Conservation (phyloP, 2,113 vertebrate genomes). For the Aleadryas rufinucha region DNA sequence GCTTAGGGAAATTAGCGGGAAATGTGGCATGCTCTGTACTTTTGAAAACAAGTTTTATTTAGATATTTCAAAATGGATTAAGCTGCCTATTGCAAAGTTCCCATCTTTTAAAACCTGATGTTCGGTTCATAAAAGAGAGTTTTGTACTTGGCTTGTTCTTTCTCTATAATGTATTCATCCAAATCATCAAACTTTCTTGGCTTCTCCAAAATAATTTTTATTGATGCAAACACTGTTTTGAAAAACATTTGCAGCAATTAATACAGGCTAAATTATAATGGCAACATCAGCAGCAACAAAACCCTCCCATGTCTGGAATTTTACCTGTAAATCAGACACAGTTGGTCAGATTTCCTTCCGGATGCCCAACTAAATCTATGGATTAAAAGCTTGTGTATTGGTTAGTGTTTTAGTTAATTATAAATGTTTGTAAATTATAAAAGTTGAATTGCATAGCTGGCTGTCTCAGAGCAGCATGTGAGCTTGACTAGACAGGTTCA, state of each 20-base stretch:
- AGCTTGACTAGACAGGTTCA: neutral
- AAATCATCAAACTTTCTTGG: neutral
- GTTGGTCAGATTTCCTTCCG: neutral
- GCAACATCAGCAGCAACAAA: neutral
- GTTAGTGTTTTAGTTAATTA: neutral
- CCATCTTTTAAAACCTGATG: neutral
- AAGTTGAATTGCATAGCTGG: neutral
- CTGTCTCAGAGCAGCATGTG: neutral
- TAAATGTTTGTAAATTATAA: neutral
- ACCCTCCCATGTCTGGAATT: neutral
- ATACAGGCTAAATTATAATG: neutral
- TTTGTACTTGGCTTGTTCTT: neutral
- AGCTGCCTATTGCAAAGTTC: neutral
- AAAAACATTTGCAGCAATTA: neutral
- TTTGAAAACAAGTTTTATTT: neutral
- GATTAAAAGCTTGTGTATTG: neutral
- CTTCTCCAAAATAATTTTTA: neutral
- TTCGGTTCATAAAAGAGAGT: neutral
- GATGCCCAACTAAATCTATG: accelerated
- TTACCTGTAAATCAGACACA: neutral
- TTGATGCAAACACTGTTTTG: neutral
- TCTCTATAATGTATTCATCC: neutral
- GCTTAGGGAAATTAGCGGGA: neutral
- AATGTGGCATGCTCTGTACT: neutral
- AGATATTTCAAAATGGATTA: neutral